Base-by-base conservation (phyloP, 1,140 invertebrate species). In the Zaprionus ornatus region DNA sequence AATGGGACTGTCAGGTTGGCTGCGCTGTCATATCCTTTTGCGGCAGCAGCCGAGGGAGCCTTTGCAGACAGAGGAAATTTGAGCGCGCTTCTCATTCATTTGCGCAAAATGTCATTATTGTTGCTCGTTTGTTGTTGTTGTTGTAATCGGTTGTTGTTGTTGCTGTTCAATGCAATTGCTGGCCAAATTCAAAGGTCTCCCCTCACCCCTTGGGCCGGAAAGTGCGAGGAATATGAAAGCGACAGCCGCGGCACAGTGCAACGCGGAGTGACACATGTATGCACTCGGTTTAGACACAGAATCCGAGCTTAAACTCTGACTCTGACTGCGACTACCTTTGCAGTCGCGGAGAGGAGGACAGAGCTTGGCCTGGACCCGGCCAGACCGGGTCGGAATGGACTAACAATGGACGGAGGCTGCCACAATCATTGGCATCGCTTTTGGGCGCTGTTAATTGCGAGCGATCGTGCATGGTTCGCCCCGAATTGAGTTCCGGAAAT, bases 61-160 rank as follows among this genome's bases (percentile, higher is more conserved):
- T 21, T 12, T 23, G 40, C 12, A 45, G 61, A 17, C 12, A 40
- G 61, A 17, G 84, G 70, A 71, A 75, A 87, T 86, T 85, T 86
- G 82, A 86, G 82, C 37, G 67, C 70, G 73, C 77, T 74, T 79
- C 85, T 80, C 80, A 88, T 90, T 90, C 85, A 90, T 90, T 90
- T 90, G 86, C 85, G 85, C 85, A 81, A 88, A 88, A 88, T 88
- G 85, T 88, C 85, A 90, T 90, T 90, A 88, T 88, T 88, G 85
- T 79, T 90, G 85, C 85, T 88, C 78, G 84, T 88, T 88, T 90
- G 84, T 90, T 88, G 82, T 57, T 21, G 40, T 32, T 48, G 25
- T 57, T 57, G 56, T 37, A 15, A 5, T 37, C 13, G 35, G 35
- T 15, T 37, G 13, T 37, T 37, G 35, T 37, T 27, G 25, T 32